Base-by-base conservation (phyloP, 2,113 vertebrate species). In the Spermophilus dauricus region DNA sequence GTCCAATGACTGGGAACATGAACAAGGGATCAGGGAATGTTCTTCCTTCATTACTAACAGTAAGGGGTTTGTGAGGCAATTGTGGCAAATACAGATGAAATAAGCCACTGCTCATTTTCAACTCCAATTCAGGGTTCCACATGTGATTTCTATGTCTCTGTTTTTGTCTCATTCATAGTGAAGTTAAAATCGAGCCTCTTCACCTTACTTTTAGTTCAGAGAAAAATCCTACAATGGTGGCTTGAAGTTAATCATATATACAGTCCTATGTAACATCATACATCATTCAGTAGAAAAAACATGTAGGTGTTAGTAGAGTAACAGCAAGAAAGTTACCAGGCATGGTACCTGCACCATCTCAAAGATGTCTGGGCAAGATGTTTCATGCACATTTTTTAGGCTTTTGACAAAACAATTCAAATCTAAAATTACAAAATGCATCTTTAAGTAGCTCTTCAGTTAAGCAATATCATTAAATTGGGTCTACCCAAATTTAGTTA, bases 401-500 rank as follows among this genome's bases (percentile, higher is more conserved):
- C n/a, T 95, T 98, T 98, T 97, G 98, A 98, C 98, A 98, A 98
- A 98, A 99, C 96, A 98, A 97, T 99, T 98, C 98, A 98, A 99
- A 97, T 90, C 95, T 96, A 97, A 98, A 98, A 98, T 98, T 98
- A 98, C 86, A 90, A 97, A 99, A 99, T 98, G 98, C 98, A 99
- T 99, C 98, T 98, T 95, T 98, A 98, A 98, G 99, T 98, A 98
- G 98, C 98, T 98, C 99, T 97, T 98, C 97, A 98, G 96, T 85
- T 94, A 97, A 98, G 98, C 98, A 97, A 98, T 99, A 99, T 96
- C 96, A 97, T 98, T 93, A 98, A 98, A 98, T 96, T 98, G 98
- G 98, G 98, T 98, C 98, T 99, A 99, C 98, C 98, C 98, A 99
- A 98, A 98, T 98, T 63, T 98, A 99, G 98, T 98, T 98, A 98